phyloP scores from a whole-genome alignment of 2,888 invertebrate species.

The Xylota segnis region DNA sequence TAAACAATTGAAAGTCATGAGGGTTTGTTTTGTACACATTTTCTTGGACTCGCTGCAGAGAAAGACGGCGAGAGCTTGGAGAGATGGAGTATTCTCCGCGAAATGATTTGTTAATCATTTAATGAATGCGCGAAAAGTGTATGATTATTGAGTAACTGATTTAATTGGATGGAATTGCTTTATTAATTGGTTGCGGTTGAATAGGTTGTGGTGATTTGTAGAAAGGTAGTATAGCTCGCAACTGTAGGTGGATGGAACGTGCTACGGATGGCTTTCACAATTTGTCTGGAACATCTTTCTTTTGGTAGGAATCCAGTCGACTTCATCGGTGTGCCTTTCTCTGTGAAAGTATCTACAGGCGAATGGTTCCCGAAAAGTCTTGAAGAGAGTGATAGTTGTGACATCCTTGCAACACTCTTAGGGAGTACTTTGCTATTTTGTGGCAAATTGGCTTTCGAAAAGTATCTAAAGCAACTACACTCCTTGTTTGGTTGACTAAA shows the following conservation, averaged over 20 bases:
- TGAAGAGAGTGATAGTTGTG: too few species aligned
- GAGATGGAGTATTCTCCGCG: slow-evolving; percentile 33
- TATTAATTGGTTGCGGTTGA: slow-evolving; percentile 40
- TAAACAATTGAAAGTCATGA: slow-evolving; percentile 59
- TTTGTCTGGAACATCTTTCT: background rate
- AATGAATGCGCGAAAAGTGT: slow-evolving; percentile 3
- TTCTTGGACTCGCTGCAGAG: background rate
- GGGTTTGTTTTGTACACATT: slow-evolving; percentile 41
- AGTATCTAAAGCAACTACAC: too few species aligned
- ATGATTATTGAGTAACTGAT: slow-evolving; percentile 29
- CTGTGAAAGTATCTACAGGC: too few species aligned
- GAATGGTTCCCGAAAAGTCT: too few species aligned
- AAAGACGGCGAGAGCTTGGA: slow-evolving; percentile 13
- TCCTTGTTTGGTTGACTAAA: too few species aligned
- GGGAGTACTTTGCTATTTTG: too few species aligned
- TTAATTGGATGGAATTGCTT: slow-evolving; percentile 43
- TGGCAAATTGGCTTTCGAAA: too few species aligned
- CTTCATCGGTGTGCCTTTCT: too few species aligned
- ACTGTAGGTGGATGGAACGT: background rate
- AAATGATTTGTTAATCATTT: slow-evolving; percentile 52
- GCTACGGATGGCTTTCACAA: too few species aligned
- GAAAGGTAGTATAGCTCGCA: too few species aligned
- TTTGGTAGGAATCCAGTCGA: too few species aligned
- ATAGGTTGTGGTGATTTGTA: background rate
- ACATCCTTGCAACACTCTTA: too few species aligned